Conservation (phyloP, 1,140 invertebrate genomes). For the Ostrea denselamellosa region DNA sequence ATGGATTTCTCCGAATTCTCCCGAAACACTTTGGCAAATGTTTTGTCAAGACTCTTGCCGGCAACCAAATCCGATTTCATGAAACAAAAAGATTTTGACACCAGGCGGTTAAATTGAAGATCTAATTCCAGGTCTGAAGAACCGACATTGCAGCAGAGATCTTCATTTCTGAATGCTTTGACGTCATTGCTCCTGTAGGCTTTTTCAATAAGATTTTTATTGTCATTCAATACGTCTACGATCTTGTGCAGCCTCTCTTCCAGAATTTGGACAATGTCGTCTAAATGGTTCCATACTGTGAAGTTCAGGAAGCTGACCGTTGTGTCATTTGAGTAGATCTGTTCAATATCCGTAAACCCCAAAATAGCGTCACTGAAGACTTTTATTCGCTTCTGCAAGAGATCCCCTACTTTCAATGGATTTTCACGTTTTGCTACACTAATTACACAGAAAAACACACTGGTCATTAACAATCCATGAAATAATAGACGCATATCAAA, state of each 20-base stretch:
- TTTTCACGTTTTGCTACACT: background rate
- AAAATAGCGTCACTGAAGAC: slow-evolving; percentile 30
- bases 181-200: background rate
- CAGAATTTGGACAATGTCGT: slow-evolving; percentile 20
- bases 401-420: background rate
- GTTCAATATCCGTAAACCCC: slow-evolving; percentile 41
- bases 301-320: background rate
- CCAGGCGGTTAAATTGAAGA: slow-evolving; percentile 9
- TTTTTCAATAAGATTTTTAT: slow-evolving; percentile 44
- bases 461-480: background rate
- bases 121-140: background rate
- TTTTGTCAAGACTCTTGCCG: background rate
- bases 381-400: background rate
- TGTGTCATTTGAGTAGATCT: slow-evolving; percentile 47
- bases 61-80: background rate
- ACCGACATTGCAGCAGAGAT: background rate
- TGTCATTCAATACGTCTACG: slow-evolving; percentile 28
- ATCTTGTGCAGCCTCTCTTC: background rate
- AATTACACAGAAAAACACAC: background rate
- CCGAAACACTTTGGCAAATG: background rate
- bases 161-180: background rate
- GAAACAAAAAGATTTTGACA: slow-evolving; percentile 33
- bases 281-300: background rate
- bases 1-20: slow-evolving; percentile 25
- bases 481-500: background rate